Base-by-base conservation (phyloP, 2,888 invertebrate species). In the Protophormia terraenovae region DNA sequence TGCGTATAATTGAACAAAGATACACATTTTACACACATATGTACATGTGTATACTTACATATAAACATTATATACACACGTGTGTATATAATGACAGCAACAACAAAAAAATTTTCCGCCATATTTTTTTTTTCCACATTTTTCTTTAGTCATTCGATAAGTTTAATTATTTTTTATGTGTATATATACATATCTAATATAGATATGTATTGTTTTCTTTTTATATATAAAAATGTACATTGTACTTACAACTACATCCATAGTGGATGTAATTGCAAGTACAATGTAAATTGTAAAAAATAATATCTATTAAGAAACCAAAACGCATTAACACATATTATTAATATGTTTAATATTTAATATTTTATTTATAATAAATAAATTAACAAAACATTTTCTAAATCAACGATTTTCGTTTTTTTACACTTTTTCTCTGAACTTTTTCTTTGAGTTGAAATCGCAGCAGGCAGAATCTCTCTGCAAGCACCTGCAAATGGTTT, bases 1-100 rank as follows among this genome's bases (percentile, higher is more conserved):
- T 92, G 92, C 90, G 89, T 90, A 90, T 92, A 91, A 92, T 92
- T 92, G 90, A 89, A 88, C 75, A 75, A 64, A 66, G 69, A 77
- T 78, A 62, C 22, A 75, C 38, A 32, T 55, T 32, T n/a, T 62
- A 64, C n/a, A 27, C 14, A 8, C 14, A 38, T 10, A 35, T 10
- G 41, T 67, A 41, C 41, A 27, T 66, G 10, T 45, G 32, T 10
- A 41, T 19, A 16, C 10, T 7, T 27, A 58, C 16, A 12, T 19
- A 47, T 4, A 19, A 19, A 19, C 12, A 10, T 58, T 53, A 53
- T 50, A 50, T 35, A 27, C 19, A n/a, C 29, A 53, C 19, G 62
- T 50, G 7, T 24, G 47, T 35, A 14, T 7, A 29, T 71, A 53
- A 45, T 62, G 14, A 22, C 4, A 27, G 29, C n/a, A 24, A 14